Base-by-base conservation (phyloP, 1,140 invertebrate genomes). In the Heterodera carotae region DNA sequence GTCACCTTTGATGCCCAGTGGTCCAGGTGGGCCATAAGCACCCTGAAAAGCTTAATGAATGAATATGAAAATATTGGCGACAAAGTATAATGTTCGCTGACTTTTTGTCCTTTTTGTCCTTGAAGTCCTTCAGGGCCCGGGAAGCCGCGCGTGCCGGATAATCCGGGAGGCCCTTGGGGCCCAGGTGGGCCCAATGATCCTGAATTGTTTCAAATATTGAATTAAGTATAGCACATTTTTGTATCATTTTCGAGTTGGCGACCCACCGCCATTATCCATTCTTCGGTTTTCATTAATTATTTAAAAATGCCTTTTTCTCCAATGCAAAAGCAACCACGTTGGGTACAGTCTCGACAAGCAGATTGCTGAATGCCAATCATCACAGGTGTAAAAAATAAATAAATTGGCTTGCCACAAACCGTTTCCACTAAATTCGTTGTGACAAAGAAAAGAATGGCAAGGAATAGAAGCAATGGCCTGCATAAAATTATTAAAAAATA, bases 271-370 rank as follows among this genome's bases (percentile, higher is more conserved):
- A n/a, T n/a, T n/a, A n/a, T n/a, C n/a, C n/a, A n/a, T n/a, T n/a
- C n/a, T n/a, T 1, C n/a, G n/a, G 27, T 36, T 53, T 18, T 53
- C 7, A 43, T 53, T 56, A 64, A 43, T 29, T 53, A 33, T 48
- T 36, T 25, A 71, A 43, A 18, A 15, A 75, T 80, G 64, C 85
- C 85, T 79, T 87, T 87, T 75, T 87, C 85, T 36, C 85, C 85
- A 27, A 87, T 83, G 67, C 85, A 87, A 79, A 88, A 87, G 69
- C 85, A 87, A 66, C 86, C 85, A 78, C 85, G 60, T 66, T 84
- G 80, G n/a, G 85, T 84, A 74, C 85, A 87, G 74, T 87, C 85
- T 4, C 86, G 80, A 71, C 85, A 87, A 60, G 82, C 81, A 15
- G 78, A 71, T 85, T 87, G 86, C 85, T 87, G 80, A 79, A 53